Evolutionary conservation across 1,140 invertebrate genomes (phyloP), one percentile per base, ranked within the genome.

Genomic region (Drosophila kurseongensis): DNA sequence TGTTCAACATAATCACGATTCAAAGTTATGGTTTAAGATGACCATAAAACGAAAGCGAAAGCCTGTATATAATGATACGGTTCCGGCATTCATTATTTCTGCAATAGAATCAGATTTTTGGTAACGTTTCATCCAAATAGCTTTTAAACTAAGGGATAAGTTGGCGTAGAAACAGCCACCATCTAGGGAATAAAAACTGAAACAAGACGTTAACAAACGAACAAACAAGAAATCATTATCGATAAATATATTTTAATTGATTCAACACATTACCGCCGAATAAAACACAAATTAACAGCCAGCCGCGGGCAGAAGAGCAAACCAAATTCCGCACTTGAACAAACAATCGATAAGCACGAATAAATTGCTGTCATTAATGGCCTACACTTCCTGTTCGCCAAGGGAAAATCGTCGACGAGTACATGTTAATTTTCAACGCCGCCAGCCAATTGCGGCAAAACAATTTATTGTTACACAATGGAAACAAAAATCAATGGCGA

Each of bases 341-440:
- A 72, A 75, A 59, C 78, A 81, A 86, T 86, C 79, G 88, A 86
- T 83, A 56, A 54, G 51, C 60, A 48, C 50, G 57, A 80, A 89
- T 84, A 80, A 89, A 84, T 89, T 62, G 48, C 74, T 56, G 73
- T 67, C 84, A 71, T 89, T 89, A 88, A 79, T 89, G 72, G 51
- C 44, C 59, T 50, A 68, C 59, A 66, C 58, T 78, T 82, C 69
- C 71, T 51, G 54, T 52, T 48, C 35, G 54, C 71, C 60, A 41
- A 27, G 40, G 35, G 35, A 60, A 51, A 77, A 36, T 76, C 8
- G 40, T 35, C 54, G 38, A 52, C 55, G 65, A 80, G 48, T 58
- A 88, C 84, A 88, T 88, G 84, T 77, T 89, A 89, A 89, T 88
- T 88, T 80, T 68, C 61, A 67, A 62, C 62, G 44, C 65, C 32